Evolutionary conservation across 2,888 invertebrate genomes (phyloP).

Genomic region (Troilus luridus): DNA sequence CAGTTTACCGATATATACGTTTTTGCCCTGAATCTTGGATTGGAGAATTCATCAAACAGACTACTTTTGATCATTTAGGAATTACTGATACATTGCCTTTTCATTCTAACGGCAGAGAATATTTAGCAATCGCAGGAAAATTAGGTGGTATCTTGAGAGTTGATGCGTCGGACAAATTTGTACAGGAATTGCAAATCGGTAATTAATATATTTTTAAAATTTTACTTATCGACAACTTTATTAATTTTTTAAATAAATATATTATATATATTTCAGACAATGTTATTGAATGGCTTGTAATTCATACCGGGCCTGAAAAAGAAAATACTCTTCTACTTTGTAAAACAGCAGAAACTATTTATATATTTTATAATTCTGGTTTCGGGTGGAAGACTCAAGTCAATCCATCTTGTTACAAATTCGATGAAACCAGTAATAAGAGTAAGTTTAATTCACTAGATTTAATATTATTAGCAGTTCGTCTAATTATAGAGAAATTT

Average conservation of each 20-base stretch:
- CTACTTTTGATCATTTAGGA: not conserved
- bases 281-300: slow-evolving; percentile 52
- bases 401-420: slow-evolving; percentile 55
- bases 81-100: slow-evolving; percentile 31
- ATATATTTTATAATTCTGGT: slow-evolving; percentile 24
- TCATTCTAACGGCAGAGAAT: slow-evolving; percentile 48
- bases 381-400: slow-evolving; percentile 32
- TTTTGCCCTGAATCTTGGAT: slow-evolving; percentile 44
- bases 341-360: slow-evolving; percentile 33
- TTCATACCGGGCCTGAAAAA: slow-evolving; percentile 49
- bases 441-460: slow-evolving; percentile 15
- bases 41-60: slow-evolving; percentile 26
- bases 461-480: not conserved
- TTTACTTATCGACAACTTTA: not conserved
- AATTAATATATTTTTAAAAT: slow-evolving; percentile 1
- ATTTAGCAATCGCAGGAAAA: slow-evolving; percentile 48
- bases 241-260: not conserved
- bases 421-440: not conserved
- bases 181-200: slow-evolving; percentile 50
- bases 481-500: too few species aligned
- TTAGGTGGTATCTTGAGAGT: slow-evolving; percentile 42
- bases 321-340: slow-evolving; percentile 51
- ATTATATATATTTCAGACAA: slow-evolving; percentile 33
- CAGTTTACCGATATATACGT: slow-evolving; percentile 36
- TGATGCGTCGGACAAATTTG: slow-evolving; percentile 12